Evolutionary conservation across 2,888 invertebrate species (phyloP).

Genomic region (Dryadula phaetusa): DNA sequence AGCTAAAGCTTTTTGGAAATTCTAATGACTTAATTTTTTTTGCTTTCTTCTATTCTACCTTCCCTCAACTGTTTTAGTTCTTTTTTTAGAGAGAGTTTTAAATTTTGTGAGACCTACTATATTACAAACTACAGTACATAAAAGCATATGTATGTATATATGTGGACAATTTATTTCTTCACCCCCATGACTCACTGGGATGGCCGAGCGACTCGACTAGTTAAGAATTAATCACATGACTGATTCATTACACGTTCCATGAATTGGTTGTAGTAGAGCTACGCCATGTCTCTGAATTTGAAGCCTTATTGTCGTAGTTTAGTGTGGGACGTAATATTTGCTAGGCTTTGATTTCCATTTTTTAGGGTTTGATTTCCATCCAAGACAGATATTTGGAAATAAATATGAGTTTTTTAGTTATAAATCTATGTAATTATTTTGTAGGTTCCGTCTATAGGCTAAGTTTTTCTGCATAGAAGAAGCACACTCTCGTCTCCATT

Average conservation of each 20-base stretch:
- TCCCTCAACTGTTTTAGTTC: neutral
- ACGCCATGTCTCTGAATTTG: neutral
- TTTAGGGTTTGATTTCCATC: neutral
- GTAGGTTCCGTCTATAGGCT: no score
- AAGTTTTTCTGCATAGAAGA: no score
- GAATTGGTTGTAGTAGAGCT: neutral
- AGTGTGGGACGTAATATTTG: neutral
- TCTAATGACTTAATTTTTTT: no score
- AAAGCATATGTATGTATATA: neutral
- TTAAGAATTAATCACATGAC: slow-evolving; percentile 19
- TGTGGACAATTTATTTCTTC: neutral
- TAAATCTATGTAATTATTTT: no score
- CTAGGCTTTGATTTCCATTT: no score
- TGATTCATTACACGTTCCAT: slow-evolving; percentile 12
- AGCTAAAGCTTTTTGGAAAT: no score
- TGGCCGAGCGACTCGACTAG: slow-evolving; percentile 13
- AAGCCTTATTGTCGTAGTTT: neutral
- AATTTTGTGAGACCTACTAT: neutral
- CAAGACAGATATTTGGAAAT: neutral
- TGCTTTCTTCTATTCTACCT: neutral
- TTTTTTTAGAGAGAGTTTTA: neutral
- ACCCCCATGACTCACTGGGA: slow-evolving; percentile 1
- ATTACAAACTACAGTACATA: neutral
- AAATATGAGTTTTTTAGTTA: neutral
- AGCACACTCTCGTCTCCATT: no score